phyloP scores from a whole-genome alignment of 2,113 vertebrate genomes.

The Tauraco erythrolophus region DNA sequence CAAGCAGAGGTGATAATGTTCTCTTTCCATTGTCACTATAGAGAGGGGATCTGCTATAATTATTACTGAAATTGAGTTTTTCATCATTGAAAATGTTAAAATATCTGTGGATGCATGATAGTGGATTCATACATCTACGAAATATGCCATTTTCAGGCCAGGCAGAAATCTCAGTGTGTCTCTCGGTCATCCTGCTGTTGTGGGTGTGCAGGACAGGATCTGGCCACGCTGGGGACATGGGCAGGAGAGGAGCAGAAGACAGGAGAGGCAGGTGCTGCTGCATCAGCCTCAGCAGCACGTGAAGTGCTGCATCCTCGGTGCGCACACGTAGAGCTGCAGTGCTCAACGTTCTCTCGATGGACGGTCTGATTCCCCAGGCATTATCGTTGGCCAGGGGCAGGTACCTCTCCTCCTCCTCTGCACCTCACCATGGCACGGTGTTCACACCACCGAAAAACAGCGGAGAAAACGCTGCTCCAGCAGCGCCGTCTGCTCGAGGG shows the following conservation, averaged over 20 bases:
- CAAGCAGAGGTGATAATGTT: neutral
- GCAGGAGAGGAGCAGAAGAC: neutral
- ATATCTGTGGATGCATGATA: neutral
- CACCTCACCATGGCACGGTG: fast-evolving
- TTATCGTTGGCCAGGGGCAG: neutral
- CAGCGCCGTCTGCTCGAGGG: neutral
- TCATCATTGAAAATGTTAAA: neutral
- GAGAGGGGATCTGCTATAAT: neutral
- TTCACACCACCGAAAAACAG: no score
- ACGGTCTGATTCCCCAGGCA: neutral
- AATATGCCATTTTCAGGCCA: neutral
- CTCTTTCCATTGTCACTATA: neutral
- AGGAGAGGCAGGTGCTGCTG: no score
- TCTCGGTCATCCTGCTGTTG: fast-evolving
- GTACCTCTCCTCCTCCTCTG: neutral
- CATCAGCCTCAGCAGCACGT: neutral
- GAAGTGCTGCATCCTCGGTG: neutral
- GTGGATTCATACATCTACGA: neutral
- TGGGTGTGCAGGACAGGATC: neutral
- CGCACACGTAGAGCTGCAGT: neutral
- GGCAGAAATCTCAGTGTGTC: neutral
- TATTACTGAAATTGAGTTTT: neutral
- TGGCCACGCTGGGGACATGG: fast-evolving
- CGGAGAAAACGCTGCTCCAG: neutral
- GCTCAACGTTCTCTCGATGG: neutral